Conservation (phyloP, 2,797 vertebrate species). For the Squalus acanthias region DNA sequence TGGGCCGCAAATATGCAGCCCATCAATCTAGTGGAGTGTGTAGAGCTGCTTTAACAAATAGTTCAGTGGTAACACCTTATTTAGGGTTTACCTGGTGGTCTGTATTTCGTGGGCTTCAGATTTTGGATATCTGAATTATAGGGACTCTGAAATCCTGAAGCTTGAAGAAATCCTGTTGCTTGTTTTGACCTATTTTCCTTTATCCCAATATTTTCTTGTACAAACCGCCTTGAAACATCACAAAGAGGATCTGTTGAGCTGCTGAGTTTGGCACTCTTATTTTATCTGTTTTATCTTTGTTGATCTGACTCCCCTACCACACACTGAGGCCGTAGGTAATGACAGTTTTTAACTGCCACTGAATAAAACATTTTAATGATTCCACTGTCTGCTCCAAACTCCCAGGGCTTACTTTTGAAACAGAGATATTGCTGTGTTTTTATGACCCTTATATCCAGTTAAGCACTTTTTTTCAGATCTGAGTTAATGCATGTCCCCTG, state of each 20-base stretch:
- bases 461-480: neutral
- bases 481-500: neutral
- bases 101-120: neutral
- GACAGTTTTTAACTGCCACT: conserved; percentile 7
- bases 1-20: neutral
- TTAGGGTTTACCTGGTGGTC: neutral
- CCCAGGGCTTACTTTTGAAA: neutral
- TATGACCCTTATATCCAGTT: neutral
- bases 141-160: neutral
- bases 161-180: neutral
- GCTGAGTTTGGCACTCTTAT: neutral
- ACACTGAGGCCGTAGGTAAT: neutral
- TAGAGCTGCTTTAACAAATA: neutral
- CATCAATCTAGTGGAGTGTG: neutral
- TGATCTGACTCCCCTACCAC: neutral
- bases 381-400: neutral
- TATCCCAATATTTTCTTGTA: neutral
- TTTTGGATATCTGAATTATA: neutral
- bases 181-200: neutral
- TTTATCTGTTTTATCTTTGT: neutral
- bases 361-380: conserved; percentile 32
- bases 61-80: neutral
- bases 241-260: neutral
- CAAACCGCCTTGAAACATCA: neutral
- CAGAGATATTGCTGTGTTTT: neutral